These are phyloP conservation scores for Temnothorax ravouxi DNA, from an alignment of 2,888 invertebrate genomes.

Conservation along the genomic window DNA sequence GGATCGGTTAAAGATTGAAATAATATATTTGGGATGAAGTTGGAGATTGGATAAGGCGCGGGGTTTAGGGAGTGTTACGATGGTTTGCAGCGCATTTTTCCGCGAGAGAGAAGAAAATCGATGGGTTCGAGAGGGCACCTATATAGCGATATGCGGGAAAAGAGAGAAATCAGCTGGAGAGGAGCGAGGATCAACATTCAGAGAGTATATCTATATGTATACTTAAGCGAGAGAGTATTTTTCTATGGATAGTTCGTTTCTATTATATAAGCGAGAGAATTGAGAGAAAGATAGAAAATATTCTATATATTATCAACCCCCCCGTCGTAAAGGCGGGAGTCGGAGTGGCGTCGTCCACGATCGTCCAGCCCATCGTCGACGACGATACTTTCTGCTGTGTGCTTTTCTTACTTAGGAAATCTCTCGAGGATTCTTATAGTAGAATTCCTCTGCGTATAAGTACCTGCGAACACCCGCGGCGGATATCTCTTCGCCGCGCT, in stretches of 20 bases:
- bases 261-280: conserved; percentile 57
- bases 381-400: background rate
- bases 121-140: conserved; percentile 38
- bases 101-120: conserved; percentile 45
- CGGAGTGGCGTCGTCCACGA: conserved; percentile 24
- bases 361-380: conserved; percentile 25
- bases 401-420: background rate
- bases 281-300: conserved; percentile 48
- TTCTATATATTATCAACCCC: conserved; percentile 63
- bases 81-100: conserved; percentile 44
- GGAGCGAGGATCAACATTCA: conserved; percentile 61
- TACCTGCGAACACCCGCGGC: conserved; percentile 40
- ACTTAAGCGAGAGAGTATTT: conserved; percentile 64
- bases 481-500: background rate
- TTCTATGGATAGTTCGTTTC: conserved; percentile 71
- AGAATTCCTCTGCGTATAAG: conserved; percentile 39
- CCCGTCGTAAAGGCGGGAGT: conserved; percentile 9
- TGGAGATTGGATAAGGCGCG: background rate
- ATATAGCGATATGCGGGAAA: conserved; percentile 33
- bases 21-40: conserved; percentile 23
- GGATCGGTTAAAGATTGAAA: conserved; percentile 23
- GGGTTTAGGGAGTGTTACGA: background rate
- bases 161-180: conserved; percentile 49
- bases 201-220: conserved; percentile 55
- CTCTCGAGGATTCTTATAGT: background rate